Evolutionary conservation across 2,888 invertebrate species (phyloP), one percentile per base, ranked within the genome.

Genomic region (Brachynemurus nebulosus): DNA sequence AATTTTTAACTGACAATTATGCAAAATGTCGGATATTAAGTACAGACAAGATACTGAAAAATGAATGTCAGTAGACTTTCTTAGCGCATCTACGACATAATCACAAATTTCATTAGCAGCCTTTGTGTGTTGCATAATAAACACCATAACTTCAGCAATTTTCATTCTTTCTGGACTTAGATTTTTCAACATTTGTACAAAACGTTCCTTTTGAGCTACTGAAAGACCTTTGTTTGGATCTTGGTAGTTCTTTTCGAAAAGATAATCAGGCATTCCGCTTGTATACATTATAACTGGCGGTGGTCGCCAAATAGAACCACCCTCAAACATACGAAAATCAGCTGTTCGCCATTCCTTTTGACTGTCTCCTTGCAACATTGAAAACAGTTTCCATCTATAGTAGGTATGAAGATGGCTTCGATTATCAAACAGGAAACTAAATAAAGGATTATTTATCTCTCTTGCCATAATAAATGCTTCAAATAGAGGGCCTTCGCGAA

Each of bases 381-480:
- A 95, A 68, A 78, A 99, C 42, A 99, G 70, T 64, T 96, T 95
- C 98, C 98, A 99, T 43, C 98, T 75, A 62, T 99, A 99, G 67
- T 99, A 99, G n/a, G 91, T 82, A 63, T 99, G 98, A 4, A 92
- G 89, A 0, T 96, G 92, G 59, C 90, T 90, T 68, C 95, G 90
- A 66, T 98, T 97, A 65, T 98, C 97, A 69, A 96, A 98, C 50
- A 99, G 72, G 71, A 99, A 98, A 57, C 86, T 84, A 56, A 34
- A 64, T 60, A 34, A 47, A 0, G 93, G 92, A 70, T 98, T 99
- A 65, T 82, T 90, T 53, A 95, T 76, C 72, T 98, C 97, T 55
- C 90, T 78, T 66, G 93, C 93, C 96, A 99, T 98, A 50, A 99
- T 90, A 78, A 97, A 88, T 2, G 97, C 96, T 66, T 98, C 98